A percentile compares a stretch with the other conserved stretches of the same genome.
Evolutionary conservation across 2,888 invertebrate genomes (phyloP).

Genomic region (Allacma fusca): DNA sequence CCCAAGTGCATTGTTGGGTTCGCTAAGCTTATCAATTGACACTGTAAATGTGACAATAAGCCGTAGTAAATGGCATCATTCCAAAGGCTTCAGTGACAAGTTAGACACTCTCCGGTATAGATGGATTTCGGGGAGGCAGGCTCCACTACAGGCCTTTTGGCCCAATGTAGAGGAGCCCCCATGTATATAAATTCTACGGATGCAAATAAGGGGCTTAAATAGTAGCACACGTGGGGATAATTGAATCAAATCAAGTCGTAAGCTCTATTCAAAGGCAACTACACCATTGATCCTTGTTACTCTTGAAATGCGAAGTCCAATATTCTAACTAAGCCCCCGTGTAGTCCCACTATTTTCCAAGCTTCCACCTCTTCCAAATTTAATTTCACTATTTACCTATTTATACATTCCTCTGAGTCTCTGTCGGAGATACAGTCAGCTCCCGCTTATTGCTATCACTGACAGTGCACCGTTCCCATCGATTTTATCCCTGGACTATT

Average conservation of each 20-base stretch:
- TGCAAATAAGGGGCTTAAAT: constrained; percentile 3
- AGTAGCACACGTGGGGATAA: constrained; percentile 29
- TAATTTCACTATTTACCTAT: too few species aligned
- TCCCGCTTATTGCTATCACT: too few species aligned
- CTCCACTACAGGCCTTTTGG: too few species aligned
- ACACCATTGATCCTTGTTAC: constrained; percentile 9
- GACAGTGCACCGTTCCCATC: too few species aligned
- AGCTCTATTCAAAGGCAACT: neutral
- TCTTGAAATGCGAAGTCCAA: too few species aligned
- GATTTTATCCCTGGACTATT: too few species aligned
- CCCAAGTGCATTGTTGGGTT: constrained; percentile 32
- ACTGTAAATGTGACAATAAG: constrained; percentile 40
- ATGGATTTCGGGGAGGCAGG: too few species aligned
- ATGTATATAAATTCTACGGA: neutral
- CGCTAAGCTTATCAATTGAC: constrained; percentile 38
- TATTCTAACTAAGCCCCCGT: too few species aligned
- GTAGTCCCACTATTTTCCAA: too few species aligned
- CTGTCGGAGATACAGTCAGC: too few species aligned
- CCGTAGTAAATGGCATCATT: constrained; percentile 26
- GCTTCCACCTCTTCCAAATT: too few species aligned
- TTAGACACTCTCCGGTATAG: neutral
- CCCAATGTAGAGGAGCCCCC: neutral
- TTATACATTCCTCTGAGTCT: too few species aligned
- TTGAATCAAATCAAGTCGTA: constrained; percentile 28
- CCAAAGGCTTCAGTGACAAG: constrained; percentile 28